A percentile compares a stretch with the other conserved stretches of the same genome.
phyloP scores from a whole-genome alignment of 2,797 vertebrate species.

The Chromobotia macracanthus region DNA sequence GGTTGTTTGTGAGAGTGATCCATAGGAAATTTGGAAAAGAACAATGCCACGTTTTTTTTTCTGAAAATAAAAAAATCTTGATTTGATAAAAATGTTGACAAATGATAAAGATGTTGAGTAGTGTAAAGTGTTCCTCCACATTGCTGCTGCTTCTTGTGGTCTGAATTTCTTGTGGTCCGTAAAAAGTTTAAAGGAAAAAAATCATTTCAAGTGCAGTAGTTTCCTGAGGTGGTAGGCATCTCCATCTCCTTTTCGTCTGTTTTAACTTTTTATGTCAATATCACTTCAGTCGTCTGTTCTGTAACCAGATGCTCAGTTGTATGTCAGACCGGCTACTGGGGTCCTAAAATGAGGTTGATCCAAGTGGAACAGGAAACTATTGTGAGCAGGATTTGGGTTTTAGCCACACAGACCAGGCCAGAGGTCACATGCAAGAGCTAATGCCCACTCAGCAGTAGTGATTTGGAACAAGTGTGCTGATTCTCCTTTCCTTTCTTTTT shows the following conservation, averaged over 20 bases:
- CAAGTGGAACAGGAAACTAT: constrained; percentile 85
- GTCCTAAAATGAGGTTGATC: constrained; percentile 78
- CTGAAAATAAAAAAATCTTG: constrained; percentile 44
- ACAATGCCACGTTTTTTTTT: constrained; percentile 53
- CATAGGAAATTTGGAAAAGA: constrained; percentile 56
- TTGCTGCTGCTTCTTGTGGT: constrained; percentile 15
- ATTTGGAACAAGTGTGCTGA: constrained; percentile 68
- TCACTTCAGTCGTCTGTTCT: constrained; percentile 48
- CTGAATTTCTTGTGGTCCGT: constrained; percentile 61
- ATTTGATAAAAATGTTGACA: constrained; percentile 50
- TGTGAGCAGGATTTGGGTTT: constrained; percentile 85
- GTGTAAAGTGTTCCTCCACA: constrained; percentile 35
- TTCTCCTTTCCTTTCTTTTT: constrained; percentile 41
- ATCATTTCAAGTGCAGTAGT: constrained; percentile 62
- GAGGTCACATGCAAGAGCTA: constrained; percentile 82
- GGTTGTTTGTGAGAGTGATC: constrained; percentile 74
- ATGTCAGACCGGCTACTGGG: constrained; percentile 71
- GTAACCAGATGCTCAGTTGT: constrained; percentile 71
- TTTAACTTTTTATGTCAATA: constrained; percentile 55
- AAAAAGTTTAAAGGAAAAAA: constrained; percentile 62
- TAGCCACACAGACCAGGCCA: constrained; percentile 75
- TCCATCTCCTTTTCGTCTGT: constrained; percentile 54
- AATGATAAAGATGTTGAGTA: constrained; percentile 44
- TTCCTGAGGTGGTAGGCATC: constrained; percentile 59
- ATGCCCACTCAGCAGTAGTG: constrained; percentile 81